A percentile compares a stretch with the other conserved stretches of the same genome.
phyloP scores from a whole-genome alignment of 2,888 invertebrate genomes.

The Tubiluchus corallicola region DNA sequence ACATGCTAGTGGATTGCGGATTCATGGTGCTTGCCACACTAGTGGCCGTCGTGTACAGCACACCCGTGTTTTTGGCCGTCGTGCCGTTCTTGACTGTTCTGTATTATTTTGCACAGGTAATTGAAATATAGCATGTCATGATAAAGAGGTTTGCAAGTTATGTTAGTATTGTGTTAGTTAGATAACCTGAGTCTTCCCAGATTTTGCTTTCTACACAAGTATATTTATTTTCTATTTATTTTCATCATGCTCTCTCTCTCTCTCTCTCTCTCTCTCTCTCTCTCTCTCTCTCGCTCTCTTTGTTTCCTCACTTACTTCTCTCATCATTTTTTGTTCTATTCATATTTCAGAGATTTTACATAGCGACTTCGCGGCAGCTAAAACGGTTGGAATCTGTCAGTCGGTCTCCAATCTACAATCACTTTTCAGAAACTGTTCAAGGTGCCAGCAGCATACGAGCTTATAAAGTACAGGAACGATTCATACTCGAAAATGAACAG shows the following conservation, averaged over 20 bases:
- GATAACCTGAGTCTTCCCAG: too few species aligned
- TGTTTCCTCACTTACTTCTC: too few species aligned
- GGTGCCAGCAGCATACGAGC: slow-evolving; percentile 30
- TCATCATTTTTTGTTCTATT: too few species aligned
- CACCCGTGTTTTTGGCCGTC: slow-evolving; percentile 23
- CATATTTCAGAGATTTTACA: slow-evolving; percentile 63
- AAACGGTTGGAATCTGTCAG: slow-evolving; percentile 83
- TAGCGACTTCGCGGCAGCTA: slow-evolving; percentile 76
- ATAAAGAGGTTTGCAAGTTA: too few species aligned
- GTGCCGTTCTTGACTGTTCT: slow-evolving; percentile 25
- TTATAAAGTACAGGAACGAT: slow-evolving; percentile 45
- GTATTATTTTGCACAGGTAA: slow-evolving; percentile 29
- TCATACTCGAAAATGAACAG: slow-evolving; percentile 66
- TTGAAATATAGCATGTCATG: too few species aligned
- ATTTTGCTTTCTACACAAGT: too few species aligned
- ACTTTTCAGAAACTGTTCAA: slow-evolving; percentile 83
- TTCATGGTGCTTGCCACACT: slow-evolving; percentile 20
- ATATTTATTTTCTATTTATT: too few species aligned
- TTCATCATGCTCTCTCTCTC: too few species aligned
- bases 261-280: too few species aligned
- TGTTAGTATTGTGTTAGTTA: too few species aligned
- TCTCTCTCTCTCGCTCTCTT: too few species aligned
- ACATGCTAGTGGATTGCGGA: background rate
- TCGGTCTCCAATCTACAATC: slow-evolving; percentile 87
- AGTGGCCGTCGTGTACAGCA: slow-evolving; percentile 26